Conservation (phyloP, 2,113 vertebrate species). For the Pangasianodon gigas region DNA sequence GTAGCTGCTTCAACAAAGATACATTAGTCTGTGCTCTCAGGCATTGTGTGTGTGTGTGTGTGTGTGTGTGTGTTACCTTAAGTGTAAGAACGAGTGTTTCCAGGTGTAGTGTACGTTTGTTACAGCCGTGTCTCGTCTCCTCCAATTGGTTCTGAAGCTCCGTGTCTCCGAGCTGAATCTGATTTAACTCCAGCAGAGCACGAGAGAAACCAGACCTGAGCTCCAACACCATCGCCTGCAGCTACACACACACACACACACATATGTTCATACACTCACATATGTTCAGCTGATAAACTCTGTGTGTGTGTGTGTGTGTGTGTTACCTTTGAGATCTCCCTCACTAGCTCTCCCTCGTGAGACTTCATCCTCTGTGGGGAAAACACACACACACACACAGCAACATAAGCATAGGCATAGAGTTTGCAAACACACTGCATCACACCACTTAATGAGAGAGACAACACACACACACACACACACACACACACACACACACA, state of each 20-base stretch:
- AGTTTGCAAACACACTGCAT: background rate
- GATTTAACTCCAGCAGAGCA: constrained; percentile 71
- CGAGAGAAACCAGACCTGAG: constrained; percentile 72
- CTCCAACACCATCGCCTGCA: constrained; percentile 75
- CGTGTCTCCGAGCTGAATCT: constrained; percentile 75
- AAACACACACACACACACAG: constrained; percentile 48
- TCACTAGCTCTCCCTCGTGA: constrained; percentile 70
- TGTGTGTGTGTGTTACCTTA: constrained; percentile 60
- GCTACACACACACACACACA: constrained; percentile 54
- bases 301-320: constrained; percentile 1
- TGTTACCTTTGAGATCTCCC: constrained; percentile 76
- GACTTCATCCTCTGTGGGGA: constrained; percentile 71
- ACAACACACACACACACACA: background rate
- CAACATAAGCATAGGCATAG: background rate
- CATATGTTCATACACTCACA: background rate
- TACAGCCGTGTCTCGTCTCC: constrained; percentile 70
- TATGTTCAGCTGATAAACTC: background rate
- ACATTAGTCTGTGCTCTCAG: background rate
- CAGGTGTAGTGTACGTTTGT: constrained; percentile 67
- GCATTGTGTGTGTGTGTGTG: background rate
- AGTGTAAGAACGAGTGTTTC: constrained; percentile 71
- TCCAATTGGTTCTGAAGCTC: constrained; percentile 72
- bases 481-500: background rate
- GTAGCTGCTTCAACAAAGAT: background rate
- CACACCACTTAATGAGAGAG: background rate